phyloP scores from a whole-genome alignment of 2,888 invertebrate species.

The Dugesia japonica region DNA sequence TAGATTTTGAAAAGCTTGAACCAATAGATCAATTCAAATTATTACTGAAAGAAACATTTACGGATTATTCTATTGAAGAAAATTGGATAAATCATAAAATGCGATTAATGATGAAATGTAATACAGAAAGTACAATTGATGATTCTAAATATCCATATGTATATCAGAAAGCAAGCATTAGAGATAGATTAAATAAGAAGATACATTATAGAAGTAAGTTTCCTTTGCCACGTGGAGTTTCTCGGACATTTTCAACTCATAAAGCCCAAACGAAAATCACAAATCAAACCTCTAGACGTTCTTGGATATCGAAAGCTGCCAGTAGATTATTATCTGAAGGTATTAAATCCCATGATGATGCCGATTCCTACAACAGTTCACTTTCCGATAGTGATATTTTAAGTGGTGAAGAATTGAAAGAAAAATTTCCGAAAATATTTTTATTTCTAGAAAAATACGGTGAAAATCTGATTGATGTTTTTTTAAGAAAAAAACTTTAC shows the following conservation, averaged over 20 bases:
- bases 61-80: background rate
- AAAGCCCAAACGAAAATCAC: background rate
- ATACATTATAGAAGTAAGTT: background rate
- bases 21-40: background rate
- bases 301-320: background rate
- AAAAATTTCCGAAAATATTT: conserved; percentile 12
- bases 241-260: no score
- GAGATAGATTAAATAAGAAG: background rate
- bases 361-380: background rate
- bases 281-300: background rate
- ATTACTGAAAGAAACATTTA: background rate
- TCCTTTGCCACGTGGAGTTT: background rate
- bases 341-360: background rate
- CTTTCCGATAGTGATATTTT: background rate
- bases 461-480: background rate
- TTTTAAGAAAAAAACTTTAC: background rate
- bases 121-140: background rate
- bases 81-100: conserved; percentile 12
- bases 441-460: background rate
- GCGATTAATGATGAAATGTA: background rate
- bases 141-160: background rate
- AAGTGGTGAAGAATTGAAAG: background rate
- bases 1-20: background rate
- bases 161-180: background rate
- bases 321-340: background rate